Percentiles rank a stretch among this genome's conserved stretches.
Evolutionary conservation across 2,113 vertebrate species (phyloP).

Genomic region (Misgurnus mizolepis): DNA sequence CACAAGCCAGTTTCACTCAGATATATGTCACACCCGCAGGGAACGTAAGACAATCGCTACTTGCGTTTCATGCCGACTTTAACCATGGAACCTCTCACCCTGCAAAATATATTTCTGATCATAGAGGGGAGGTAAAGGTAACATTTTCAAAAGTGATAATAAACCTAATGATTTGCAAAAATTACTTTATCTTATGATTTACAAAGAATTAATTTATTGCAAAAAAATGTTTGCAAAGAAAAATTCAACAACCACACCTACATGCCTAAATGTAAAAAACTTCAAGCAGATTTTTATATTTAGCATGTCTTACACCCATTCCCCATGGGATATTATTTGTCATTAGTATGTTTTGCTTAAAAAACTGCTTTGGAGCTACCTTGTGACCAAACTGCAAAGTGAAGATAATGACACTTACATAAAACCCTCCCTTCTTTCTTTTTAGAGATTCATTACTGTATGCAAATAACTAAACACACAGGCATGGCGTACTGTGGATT

Average conservation of each 20-base stretch:
- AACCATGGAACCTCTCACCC: too few relatives aligned
- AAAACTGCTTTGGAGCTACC: conserved; percentile 28
- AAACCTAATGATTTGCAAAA: too few relatives aligned
- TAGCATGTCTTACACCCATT: not conserved
- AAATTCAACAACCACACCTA: not conserved
- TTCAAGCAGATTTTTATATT: not conserved
- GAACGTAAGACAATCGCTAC: too few relatives aligned
- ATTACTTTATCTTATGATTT: too few relatives aligned
- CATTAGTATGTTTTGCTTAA: conserved; percentile 23
- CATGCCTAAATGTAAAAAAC: not conserved
- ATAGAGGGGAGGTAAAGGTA: too few relatives aligned
- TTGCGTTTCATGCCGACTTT: too few relatives aligned
- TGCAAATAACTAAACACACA: conserved; percentile 44
- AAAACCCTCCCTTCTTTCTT: conserved; percentile 19
- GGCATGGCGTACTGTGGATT: not conserved
- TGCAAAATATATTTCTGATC: too few relatives aligned
- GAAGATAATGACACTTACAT: conserved; percentile 38
- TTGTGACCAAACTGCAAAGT: conserved; percentile 23
- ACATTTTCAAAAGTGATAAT: too few relatives aligned
- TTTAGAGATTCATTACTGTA: conserved; percentile 34
- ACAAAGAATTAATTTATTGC: too few relatives aligned
- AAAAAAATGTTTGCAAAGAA: too few relatives aligned
- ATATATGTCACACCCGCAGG: too few relatives aligned
- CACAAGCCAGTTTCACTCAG: too few relatives aligned
- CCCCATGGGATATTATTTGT: conserved; percentile 20